These are phyloP conservation scores for Isurus oxyrinchus DNA, from an alignment of 2,113 vertebrate species.

Conservation along the genomic window DNA sequence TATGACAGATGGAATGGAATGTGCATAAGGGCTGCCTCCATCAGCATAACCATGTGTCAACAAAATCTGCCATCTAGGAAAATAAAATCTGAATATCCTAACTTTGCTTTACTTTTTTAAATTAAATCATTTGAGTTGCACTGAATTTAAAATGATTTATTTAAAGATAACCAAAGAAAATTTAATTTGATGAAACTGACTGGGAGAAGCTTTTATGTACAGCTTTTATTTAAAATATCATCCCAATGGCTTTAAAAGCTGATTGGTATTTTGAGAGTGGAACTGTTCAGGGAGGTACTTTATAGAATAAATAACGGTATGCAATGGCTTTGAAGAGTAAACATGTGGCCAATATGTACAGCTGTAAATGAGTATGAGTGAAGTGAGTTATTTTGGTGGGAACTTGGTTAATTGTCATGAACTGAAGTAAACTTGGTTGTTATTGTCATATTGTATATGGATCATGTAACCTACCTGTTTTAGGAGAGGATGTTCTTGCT, in stretches of 20 bases:
- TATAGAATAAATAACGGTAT: background rate
- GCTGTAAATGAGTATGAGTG: background rate
- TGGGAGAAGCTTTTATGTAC: background rate
- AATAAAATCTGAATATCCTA: background rate
- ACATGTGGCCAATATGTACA: background rate
- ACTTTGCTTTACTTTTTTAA: background rate
- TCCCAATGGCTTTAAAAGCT: background rate
- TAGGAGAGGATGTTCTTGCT: background rate
- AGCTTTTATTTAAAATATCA: background rate
- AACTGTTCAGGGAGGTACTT: background rate
- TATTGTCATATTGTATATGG: background rate
- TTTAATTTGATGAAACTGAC: background rate
- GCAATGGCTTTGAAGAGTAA: background rate
- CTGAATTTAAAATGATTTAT: background rate
- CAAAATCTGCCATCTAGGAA: background rate
- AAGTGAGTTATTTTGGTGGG: background rate
- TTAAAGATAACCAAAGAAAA: background rate
- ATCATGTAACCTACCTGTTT: background rate
- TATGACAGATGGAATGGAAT: slow-evolving; percentile 35
- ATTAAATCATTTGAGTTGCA: background rate
- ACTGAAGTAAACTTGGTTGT: background rate
- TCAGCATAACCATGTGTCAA: background rate
- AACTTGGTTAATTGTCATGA: background rate
- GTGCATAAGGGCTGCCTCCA: slow-evolving; percentile 14
- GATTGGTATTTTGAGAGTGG: background rate